Conservation (phyloP, 2,888 invertebrate species). For the Ptychoptera contaminata region DNA sequence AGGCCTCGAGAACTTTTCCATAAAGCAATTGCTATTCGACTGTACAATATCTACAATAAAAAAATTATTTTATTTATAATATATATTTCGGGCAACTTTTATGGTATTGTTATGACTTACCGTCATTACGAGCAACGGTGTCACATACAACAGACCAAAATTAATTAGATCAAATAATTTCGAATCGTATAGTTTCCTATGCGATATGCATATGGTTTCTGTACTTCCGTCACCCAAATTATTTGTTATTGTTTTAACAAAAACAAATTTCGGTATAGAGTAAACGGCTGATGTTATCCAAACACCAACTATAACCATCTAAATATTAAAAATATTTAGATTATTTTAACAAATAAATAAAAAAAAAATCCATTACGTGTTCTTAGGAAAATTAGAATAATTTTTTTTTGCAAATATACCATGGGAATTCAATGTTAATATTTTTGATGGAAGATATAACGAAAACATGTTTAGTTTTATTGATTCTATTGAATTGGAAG, state of each 20-base stretch:
- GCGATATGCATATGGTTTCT: constrained; percentile 49
- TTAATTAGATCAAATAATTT: constrained; percentile 66
- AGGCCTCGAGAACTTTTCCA: constrained; percentile 62
- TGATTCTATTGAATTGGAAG: no score
- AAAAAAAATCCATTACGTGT: no score
- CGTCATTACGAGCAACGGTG: constrained; percentile 68
- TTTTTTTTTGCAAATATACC: no score
- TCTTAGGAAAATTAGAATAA: no score
- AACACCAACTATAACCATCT: constrained; percentile 62
- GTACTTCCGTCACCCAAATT: constrained; percentile 27
- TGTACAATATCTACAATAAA: constrained; percentile 51
- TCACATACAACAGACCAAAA: constrained; percentile 65
- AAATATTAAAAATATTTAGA: constrained; percentile 18
- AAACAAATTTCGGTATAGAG: constrained; percentile 70
- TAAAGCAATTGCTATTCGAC: constrained; percentile 65
- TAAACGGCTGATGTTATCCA: constrained; percentile 73
- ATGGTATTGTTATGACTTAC: constrained; percentile 31
- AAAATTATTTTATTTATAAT: constrained; percentile 1
- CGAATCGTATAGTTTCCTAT: constrained; percentile 62
- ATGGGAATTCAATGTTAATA: no score
- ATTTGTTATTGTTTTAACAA: constrained; percentile 58
- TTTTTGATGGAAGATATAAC: no score
- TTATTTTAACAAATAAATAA: constrained; percentile 2
- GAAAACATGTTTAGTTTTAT: no score
- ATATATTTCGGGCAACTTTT: neutral